Percentiles rank a stretch among this genome's conserved stretches.
Conservation (phyloP, 35 echinoderm and acorn worm genomes). For the Eucidaris tribuloides region DNA sequence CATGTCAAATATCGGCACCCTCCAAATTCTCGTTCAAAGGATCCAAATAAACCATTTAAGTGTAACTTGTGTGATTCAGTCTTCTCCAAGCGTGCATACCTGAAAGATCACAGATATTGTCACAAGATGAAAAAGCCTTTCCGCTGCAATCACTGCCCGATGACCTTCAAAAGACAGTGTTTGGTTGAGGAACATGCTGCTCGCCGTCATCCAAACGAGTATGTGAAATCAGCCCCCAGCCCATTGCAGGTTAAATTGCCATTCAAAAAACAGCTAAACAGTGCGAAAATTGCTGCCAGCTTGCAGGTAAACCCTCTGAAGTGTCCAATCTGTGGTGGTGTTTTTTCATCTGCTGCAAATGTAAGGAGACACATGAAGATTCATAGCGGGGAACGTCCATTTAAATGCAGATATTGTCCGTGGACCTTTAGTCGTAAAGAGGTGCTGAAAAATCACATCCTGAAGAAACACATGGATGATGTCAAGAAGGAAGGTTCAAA, state of each 20-base stretch:
- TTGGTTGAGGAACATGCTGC: background rate
- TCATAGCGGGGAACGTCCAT: slow-evolving; percentile 42
- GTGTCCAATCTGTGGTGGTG: background rate
- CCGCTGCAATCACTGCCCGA: background rate
- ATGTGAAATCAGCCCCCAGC: background rate
- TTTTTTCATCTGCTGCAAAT: slow-evolving; percentile 3
- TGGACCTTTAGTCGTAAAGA: slow-evolving; percentile 12
- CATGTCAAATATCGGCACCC: background rate
- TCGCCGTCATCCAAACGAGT: background rate
- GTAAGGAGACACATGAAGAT: slow-evolving; percentile 27
- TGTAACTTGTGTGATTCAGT: background rate
- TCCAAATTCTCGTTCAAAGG: background rate
- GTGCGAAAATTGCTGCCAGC: background rate
- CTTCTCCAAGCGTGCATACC: slow-evolving; percentile 20
- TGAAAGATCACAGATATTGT: slow-evolving; percentile 1
- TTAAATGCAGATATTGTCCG: slow-evolving; percentile 11
- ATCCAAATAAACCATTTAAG: slow-evolving; percentile 4
- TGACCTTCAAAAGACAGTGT: background rate
- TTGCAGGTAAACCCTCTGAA: background rate
- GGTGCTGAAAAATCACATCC: background rate
- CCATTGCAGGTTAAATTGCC: background rate
- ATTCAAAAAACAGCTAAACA: slow-evolving; percentile 10
- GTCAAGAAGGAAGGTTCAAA: background rate
- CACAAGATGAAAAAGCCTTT: slow-evolving; percentile 30
- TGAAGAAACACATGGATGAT: background rate